Percentiles rank a stretch among this genome's conserved stretches.
These are phyloP conservation scores for Drosophila flavopinicola DNA, from an alignment of 2,888 invertebrate species.

Conservation along the genomic window DNA sequence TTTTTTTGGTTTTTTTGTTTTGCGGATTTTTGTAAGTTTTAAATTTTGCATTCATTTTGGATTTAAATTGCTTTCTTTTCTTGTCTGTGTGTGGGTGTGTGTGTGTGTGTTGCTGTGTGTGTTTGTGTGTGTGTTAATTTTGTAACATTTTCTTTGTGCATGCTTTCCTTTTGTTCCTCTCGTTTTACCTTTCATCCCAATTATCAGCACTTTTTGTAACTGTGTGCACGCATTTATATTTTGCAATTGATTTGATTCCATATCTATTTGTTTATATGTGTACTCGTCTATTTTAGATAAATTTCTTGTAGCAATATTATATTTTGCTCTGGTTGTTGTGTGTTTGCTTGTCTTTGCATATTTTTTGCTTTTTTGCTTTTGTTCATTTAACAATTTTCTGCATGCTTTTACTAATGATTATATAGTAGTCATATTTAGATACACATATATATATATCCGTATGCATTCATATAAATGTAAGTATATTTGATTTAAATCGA, in stretches of 20 bases:
- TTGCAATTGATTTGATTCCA: constrained; percentile 15
- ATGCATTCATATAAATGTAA: constrained; percentile 41
- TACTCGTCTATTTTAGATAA: constrained; percentile 17
- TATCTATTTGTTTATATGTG: constrained; percentile 19
- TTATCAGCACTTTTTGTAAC: constrained; percentile 30
- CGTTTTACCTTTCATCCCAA: constrained; percentile 2
- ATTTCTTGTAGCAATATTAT: constrained; percentile 9
- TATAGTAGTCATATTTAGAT: constrained; percentile 65
- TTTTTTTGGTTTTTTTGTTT: constrained; percentile 28
- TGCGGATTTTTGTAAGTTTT: constrained; percentile 23
- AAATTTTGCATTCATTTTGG: constrained; percentile 24
- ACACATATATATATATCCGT: constrained; percentile 28
- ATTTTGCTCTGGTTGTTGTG: constrained; percentile 11
- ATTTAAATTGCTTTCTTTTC: constrained; percentile 14
- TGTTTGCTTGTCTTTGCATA: constrained; percentile 10
- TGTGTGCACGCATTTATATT: constrained; percentile 40
- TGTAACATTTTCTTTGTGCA: constrained; percentile 51
- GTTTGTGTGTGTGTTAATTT: constrained; percentile 4
- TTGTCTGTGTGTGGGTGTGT: constrained; percentile 25
- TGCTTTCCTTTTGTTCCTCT: constrained; percentile 22
- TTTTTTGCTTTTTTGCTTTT: constrained; percentile 5
- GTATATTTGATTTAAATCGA: constrained; percentile 76
- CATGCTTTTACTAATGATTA: constrained; percentile 69
- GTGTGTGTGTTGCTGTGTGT: no score
- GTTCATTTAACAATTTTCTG: constrained; percentile 36